A percentile compares a stretch with the other conserved stretches of the same genome.
Evolutionary conservation across 2,888 invertebrate species (phyloP).

Genomic region (Rotaria macrura): DNA sequence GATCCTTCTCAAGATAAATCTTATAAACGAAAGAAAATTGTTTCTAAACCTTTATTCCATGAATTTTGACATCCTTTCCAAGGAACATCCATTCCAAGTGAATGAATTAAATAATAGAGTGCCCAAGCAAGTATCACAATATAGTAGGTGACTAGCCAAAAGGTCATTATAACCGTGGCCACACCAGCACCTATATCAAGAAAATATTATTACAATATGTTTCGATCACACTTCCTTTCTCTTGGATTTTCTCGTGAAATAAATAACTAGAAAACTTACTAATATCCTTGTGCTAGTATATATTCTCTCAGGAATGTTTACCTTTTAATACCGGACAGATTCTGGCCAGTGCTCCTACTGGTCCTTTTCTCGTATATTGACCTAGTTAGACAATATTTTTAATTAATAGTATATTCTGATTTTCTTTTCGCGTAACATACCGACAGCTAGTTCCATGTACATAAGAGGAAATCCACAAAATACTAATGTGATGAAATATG

Average conservation of each 20-base stretch:
- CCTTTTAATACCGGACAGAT: conserved; percentile 85
- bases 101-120: conserved; percentile 42
- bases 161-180: too few relatives aligned
- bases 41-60: conserved; percentile 42
- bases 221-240: too few relatives aligned
- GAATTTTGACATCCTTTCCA: conserved; percentile 48
- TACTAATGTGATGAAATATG: conserved; percentile 79
- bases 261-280: too few relatives aligned
- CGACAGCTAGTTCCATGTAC: conserved; percentile 82
- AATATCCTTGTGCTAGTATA: conserved; percentile 50
- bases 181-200: too few relatives aligned
- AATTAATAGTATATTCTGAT: too few relatives aligned
- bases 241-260: too few relatives aligned
- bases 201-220: too few relatives aligned
- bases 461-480: conserved; percentile 80
- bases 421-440: conserved; percentile 56
- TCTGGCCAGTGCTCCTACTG: conserved; percentile 78
- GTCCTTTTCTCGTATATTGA: conserved; percentile 57
- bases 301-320: conserved; percentile 42
- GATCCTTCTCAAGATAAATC: too few relatives aligned
- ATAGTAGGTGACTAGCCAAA: too few relatives aligned
- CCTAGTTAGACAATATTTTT: too few relatives aligned
- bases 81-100: conserved; percentile 44
- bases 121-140: conserved; percentile 94
- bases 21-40: too few relatives aligned